phyloP scores from a whole-genome alignment of 2,797 vertebrate genomes.

The Botia kubotai region DNA sequence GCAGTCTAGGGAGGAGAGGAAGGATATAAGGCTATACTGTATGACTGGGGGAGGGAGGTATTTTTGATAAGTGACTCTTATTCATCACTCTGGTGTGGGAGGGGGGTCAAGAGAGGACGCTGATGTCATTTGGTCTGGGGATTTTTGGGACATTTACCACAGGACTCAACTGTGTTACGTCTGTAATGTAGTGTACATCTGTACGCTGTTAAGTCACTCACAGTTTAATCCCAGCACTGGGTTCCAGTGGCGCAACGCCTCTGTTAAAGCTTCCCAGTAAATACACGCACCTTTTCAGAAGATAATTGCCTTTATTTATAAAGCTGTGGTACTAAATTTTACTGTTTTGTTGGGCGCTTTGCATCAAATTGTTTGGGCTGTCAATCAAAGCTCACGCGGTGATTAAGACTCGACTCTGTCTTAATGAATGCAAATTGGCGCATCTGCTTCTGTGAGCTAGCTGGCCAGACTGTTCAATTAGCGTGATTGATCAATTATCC shows the following conservation, averaged over 20 bases:
- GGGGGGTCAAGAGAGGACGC: constrained; percentile 32
- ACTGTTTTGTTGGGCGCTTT: constrained; percentile 43
- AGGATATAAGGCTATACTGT: constrained; percentile 56
- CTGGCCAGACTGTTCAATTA: constrained; percentile 86
- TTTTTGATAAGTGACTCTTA: constrained; percentile 63
- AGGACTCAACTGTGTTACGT: constrained; percentile 29
- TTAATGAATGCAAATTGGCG: constrained; percentile 88
- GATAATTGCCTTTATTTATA: constrained; percentile 47
- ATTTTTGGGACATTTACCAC: constrained; percentile 49
- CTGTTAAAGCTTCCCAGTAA: constrained; percentile 24
- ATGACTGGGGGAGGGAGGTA: constrained; percentile 55
- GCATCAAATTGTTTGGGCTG: constrained; percentile 75
- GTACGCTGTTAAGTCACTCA: constrained; percentile 40
- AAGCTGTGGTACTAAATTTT: constrained; percentile 24
- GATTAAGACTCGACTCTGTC: constrained; percentile 81
- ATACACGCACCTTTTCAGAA: constrained; percentile 7
- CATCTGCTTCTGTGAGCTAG: constrained; percentile 84
- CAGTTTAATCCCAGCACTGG: background rate
- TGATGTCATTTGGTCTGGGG: constrained; percentile 61
- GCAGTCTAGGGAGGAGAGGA: constrained; percentile 56
- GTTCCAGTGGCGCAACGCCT: constrained; percentile 8
- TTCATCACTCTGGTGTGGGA: constrained; percentile 54
- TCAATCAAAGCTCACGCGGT: constrained; percentile 78
- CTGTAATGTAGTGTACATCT: constrained; percentile 1
- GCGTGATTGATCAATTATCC: constrained; percentile 87